Base-by-base conservation (phyloP, 1,140 invertebrate species). In the Ceratina japonica region DNA sequence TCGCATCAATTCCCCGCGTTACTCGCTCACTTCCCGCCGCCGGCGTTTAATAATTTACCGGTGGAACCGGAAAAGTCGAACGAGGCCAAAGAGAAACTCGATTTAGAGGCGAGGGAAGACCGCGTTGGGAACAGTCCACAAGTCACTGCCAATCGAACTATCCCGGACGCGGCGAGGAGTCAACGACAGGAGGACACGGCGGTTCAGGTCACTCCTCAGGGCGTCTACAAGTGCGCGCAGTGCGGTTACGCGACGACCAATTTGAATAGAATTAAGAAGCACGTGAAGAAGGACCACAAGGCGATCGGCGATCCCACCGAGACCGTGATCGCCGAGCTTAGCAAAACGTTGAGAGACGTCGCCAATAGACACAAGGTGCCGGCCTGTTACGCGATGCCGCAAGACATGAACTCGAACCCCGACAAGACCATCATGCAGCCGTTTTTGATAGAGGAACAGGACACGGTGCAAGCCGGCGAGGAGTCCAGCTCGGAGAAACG, bases 361-460 rank as follows among this genome's bases (percentile, higher is more conserved):
- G 93, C 93, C 12, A 94, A 93, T 80, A 93, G 92, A 74, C 92
- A 92, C 54, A 94, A 94, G 81, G 85, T 94, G 61, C 94, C 94
- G 68, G 93, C 93, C 3, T 93, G 93, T 44, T 94, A 94, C 82
- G 94, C 94, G 37, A 91, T 94, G 88, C 94, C 94, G 8, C 94
- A 93, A 78, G 91, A 94, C 54, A 81, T 87, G 70, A 88, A 88
- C 77, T 90, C 89, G 49, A 91, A 90, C 75, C 89, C 88, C 49
- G 91, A 93, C 56, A 91, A 89, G 37, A 92, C 89, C 80, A 94
- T 96, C 80, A 97, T 98, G 97, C 97, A 98, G 91, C 95, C 97
- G 31, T 98, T 98, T 91, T 93, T 97, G 77, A 92, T 98, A 86
- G 95, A 96, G 87, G 95, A 96, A 88, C 87, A 90, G 18, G 88